Base-by-base conservation (phyloP, 2,888 invertebrate species). In the Hydroisotoma schaefferi region DNA sequence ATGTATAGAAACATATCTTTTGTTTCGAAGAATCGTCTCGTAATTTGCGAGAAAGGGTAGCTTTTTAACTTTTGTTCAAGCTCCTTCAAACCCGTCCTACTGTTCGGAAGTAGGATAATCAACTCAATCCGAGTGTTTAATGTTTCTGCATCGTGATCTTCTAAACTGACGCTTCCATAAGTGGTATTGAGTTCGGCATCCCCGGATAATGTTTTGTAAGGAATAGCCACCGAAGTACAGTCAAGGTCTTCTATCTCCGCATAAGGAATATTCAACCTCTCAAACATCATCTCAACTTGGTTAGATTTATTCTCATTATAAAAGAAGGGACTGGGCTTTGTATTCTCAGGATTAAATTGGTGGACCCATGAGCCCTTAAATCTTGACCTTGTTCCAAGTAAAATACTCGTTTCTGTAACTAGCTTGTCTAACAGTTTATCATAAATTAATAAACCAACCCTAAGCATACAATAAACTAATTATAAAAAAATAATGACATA, bases 71-170 rank as follows among this genome's bases (percentile, higher is more conserved):
- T 85, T 1, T 78, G 69, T 73, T 88, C 82, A 29, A 91, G 74
- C 0, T 78, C 77, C 2, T 77, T 67, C 43, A 92, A 78, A 0
- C 90, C 90, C 52, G 83, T 81, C 5, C 61, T 38, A 47, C 83
- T 79, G 52, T 84, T 81, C 0, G 92, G 92, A 60, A 92, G 77
- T 51, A 92, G 78, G 18, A 92, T 80, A 0, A 90, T 74, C 86
- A 92, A 85, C 67, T 85, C 85, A 5, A 88, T 77, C 57, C 86
- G 81, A 0, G 81, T 79, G n/a, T n/a, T n/a, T n/a, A 43, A 10
- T n/a, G 8, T n/a, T 47, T 85, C 84, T 77, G 15, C 18, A 47
- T 52, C 43, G 20, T 59, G 52, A 37, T 54, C 57, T 22, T 65
- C n/a, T 15, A 56, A 55, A 67, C 46, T 49, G n/a, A 5, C 6